These are phyloP conservation scores for Carcinoscorpius rotundicauda DNA, from an alignment of 1,140 invertebrate species.

Conservation along the genomic window DNA sequence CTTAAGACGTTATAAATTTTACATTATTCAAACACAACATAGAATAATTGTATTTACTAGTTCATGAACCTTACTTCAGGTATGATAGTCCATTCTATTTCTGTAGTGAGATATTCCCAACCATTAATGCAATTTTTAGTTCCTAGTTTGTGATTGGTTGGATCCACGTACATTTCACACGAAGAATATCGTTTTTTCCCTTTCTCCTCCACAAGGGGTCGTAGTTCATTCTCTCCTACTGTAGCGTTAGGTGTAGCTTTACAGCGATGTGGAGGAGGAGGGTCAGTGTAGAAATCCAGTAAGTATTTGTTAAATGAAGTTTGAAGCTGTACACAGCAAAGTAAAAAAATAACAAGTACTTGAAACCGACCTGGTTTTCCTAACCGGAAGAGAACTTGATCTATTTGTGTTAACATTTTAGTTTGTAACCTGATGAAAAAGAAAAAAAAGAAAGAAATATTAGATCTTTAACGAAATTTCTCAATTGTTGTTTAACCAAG, in stretches of 20 bases:
- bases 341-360: slow-evolving; percentile 34
- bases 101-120: slow-evolving; percentile 27
- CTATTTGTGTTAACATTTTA: no score
- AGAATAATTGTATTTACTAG: neutral
- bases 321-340: slow-evolving; percentile 39
- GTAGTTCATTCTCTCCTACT: slow-evolving; percentile 11
- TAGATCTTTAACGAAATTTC: no score
- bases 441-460: no score
- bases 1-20: no score
- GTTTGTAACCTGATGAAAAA: no score
- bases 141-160: slow-evolving; percentile 22
- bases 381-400: no score
- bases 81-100: slow-evolving; percentile 29
- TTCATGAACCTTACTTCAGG: slow-evolving; percentile 26
- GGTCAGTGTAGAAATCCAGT: slow-evolving; percentile 33
- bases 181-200: slow-evolving; percentile 19
- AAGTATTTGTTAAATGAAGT: slow-evolving; percentile 38
- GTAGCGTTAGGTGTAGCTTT: slow-evolving; percentile 18
- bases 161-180: slow-evolving; percentile 28
- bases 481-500: no score
- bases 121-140: slow-evolving; percentile 27
- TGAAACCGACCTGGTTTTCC: slow-evolving; percentile 34
- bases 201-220: slow-evolving; percentile 13
- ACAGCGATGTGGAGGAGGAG: slow-evolving; percentile 38
- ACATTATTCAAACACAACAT: neutral